Evolutionary conservation across 64 coral and sea anemone species (phyloP), one percentile per base, ranked within the genome.

Genomic region (Orbicella faveolata): DNA sequence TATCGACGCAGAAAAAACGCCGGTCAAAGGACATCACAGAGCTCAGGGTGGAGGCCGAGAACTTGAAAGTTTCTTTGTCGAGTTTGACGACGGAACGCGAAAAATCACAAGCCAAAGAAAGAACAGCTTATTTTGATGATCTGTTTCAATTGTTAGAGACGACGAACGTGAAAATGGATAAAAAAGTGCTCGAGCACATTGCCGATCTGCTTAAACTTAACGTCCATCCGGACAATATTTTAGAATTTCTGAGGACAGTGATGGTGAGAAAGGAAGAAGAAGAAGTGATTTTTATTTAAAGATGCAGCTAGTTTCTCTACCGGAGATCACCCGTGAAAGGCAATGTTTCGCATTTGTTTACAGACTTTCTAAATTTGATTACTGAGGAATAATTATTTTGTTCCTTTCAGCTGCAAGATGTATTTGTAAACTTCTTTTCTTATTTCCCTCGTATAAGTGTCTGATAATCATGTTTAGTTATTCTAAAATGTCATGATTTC

Each of bases 111-210:
- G 63, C 65, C 3, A 85, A 73, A 72, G 64, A 85, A 73, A 85
- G 64, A 52, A 44, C 82, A 48, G 82, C 64, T 6, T 52, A 72
- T 85, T 85, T 72, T 66, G 65, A 85, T n/a, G 44, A 85, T 52
- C 65, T 85, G 10, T 85, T 53, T 30, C 63, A 85, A 18, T 41
- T 85, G 9, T 52, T 85, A 52, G 63, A 51, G 64, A 72, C 82
- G 36, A 85, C 82, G 9, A 85, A 73, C 41, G 82, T 85, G 2
- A 85, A 73, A 67, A 85, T 85, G 37, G 82, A 85, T 62, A 85
- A 65, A 70, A 85, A 85, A 85, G 35, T 85, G 9, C 36, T 85
- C 23, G 82, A 85, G 21, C 63, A 85, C 65, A 85, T 85, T 73
- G 36, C 21, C 39, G 82, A 85, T 14, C 82, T 85, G 10, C 66